Conservation (phyloP, 2,113 vertebrate genomes). For the Natator depressus region DNA sequence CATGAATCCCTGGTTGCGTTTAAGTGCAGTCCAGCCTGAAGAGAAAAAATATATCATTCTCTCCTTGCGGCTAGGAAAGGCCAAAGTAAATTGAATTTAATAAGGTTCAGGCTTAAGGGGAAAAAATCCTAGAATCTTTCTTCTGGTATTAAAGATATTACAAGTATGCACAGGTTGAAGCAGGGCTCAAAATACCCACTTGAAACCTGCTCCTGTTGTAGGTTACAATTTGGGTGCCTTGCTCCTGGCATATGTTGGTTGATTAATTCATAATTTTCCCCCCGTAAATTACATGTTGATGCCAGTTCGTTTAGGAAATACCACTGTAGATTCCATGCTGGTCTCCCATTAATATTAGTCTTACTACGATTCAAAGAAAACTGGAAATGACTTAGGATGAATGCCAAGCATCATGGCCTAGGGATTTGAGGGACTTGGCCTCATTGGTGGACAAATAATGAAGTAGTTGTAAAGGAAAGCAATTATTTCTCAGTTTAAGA, state of each 20-base stretch:
- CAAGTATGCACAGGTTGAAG: not conserved
- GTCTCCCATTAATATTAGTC: not conserved
- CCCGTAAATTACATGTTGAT: not conserved
- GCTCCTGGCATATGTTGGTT: not conserved
- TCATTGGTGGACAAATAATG: not conserved
- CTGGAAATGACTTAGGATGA: not conserved
- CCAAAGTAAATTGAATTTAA: conserved; percentile 71
- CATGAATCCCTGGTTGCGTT: conserved; percentile 48
- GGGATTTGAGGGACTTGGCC: not conserved
- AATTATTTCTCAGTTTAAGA: conserved; percentile 22
- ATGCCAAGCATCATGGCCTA: not conserved
- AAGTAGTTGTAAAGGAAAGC: conserved; percentile 22
- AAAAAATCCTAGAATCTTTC: conserved; percentile 51
- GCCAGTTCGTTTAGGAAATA: not conserved
- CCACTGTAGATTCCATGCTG: not conserved
- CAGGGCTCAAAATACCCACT: not conserved
- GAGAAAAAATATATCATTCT: conserved; percentile 47
- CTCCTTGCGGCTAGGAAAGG: conserved; percentile 59
- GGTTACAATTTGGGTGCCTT: not conserved
- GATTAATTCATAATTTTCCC: not conserved
- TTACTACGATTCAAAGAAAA: conserved; percentile 1
- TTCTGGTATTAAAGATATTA: not conserved
- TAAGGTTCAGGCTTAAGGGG: conserved; percentile 32
- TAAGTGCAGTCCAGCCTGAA: conserved; percentile 40
- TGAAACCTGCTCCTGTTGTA: not conserved